A percentile compares a stretch with the other conserved stretches of the same genome.
Conservation (phyloP, 1,140 invertebrate species). For the Agraylea sexmaculata region DNA sequence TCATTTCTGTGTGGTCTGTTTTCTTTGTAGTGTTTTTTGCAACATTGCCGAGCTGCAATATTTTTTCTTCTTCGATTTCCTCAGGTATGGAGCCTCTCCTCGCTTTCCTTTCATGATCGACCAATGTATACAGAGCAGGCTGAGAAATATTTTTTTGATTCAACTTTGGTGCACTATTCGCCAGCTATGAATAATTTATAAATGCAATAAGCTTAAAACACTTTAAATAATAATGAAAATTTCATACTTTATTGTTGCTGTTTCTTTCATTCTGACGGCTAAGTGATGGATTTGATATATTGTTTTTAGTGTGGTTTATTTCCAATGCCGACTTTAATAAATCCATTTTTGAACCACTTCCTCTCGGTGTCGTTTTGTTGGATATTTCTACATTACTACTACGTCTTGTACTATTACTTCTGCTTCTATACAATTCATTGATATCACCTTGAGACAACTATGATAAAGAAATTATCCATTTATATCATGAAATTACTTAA, state of each 20-base stretch:
- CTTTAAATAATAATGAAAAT: not conserved
- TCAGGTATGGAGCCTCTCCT: slow-evolving; percentile 40
- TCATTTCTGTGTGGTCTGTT: slow-evolving; percentile 28
- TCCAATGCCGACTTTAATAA: slow-evolving; percentile 50
- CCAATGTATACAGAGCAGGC: slow-evolving; percentile 36
- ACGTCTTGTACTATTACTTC: slow-evolving; percentile 40
- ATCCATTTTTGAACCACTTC: slow-evolving; percentile 51
- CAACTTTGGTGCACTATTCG: slow-evolving; percentile 48
- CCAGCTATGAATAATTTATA: slow-evolving; percentile 27
- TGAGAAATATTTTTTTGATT: slow-evolving; percentile 46
- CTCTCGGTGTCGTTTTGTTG: slow-evolving; percentile 25
- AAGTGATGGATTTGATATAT: slow-evolving; percentile 37
- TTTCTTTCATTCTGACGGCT: slow-evolving; percentile 26
- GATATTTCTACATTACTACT: slow-evolving; percentile 40
- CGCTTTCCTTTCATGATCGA: slow-evolving; percentile 30
- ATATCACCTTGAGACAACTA: slow-evolving; percentile 41
- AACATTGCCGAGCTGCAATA: slow-evolving; percentile 15
- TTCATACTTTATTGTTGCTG: slow-evolving; percentile 18
- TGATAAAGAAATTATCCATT: too few species aligned
- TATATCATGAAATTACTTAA: not conserved
- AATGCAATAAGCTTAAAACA: slow-evolving; percentile 6
- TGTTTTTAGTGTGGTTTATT: slow-evolving; percentile 44
- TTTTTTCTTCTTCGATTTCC: slow-evolving; percentile 34
- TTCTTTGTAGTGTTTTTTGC: slow-evolving; percentile 16
- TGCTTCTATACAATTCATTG: slow-evolving; percentile 34